phyloP scores from a whole-genome alignment of 30 jellyfish, hydroid and myxozoan species.

The Chrysaora quinquecirrha region DNA sequence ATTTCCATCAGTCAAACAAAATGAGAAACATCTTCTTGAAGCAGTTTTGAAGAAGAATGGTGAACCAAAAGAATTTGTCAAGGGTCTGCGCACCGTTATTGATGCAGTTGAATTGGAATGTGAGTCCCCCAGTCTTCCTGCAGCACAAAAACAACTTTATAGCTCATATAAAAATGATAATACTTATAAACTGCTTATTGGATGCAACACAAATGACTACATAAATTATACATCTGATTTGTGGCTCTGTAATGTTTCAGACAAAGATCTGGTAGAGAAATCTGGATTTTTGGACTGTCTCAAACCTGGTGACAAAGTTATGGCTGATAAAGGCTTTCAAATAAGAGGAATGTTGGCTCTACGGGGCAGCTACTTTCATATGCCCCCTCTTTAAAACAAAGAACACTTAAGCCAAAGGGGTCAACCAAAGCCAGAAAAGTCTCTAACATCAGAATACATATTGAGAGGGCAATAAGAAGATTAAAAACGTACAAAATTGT shows the following conservation, averaged over 20 bases:
- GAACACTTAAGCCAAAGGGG: constrained; percentile 41
- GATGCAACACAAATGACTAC: constrained; percentile 14
- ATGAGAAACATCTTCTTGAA: constrained; percentile 6
- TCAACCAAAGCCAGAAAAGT: constrained; percentile 39
- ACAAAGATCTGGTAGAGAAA: background rate
- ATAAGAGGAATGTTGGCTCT: constrained; percentile 40
- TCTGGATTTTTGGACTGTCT: constrained; percentile 26
- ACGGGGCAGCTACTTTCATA: constrained; percentile 14
- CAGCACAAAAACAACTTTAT: constrained; percentile 22
- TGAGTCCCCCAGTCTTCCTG: constrained; percentile 26
- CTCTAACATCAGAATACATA: constrained; percentile 37
- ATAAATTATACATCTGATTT: constrained; percentile 7
- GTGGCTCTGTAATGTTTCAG: background rate
- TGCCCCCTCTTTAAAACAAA: constrained; percentile 37
- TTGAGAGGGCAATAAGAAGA: constrained; percentile 53
- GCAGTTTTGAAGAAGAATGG: constrained; percentile 13
- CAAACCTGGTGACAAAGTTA: constrained; percentile 33
- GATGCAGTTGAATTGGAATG: constrained; percentile 17
- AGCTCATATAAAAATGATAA: constrained; percentile 12
- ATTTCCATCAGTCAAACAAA: constrained; percentile 8
- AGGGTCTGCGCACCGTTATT: constrained; percentile 12
- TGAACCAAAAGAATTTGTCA: constrained; percentile 3
- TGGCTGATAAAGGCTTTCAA: constrained; percentile 42
- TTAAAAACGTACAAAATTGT: constrained; percentile 17
- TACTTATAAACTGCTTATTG: constrained; percentile 14